Evolutionary conservation across 2,888 invertebrate species (phyloP).

Genomic region (Meandrusa payeni): DNA sequence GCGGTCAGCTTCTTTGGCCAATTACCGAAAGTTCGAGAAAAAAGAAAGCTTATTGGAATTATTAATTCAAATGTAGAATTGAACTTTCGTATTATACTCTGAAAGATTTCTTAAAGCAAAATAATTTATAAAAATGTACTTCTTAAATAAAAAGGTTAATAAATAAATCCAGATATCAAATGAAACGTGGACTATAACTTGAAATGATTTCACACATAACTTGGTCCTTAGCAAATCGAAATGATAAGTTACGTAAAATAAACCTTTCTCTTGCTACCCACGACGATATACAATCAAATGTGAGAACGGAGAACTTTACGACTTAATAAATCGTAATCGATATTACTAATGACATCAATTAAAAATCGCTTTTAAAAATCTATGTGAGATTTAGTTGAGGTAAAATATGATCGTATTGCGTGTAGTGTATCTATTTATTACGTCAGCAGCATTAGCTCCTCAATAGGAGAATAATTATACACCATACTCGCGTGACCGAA

Average conservation of each 20-base stretch:
- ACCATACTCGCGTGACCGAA: too few relatives aligned
- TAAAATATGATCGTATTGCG: conserved; percentile 51
- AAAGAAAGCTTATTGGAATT: too few relatives aligned
- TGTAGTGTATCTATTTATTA: conserved; percentile 35
- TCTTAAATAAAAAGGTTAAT: too few relatives aligned
- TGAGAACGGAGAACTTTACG: conserved; percentile 30
- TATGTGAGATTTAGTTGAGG: conserved; percentile 44
- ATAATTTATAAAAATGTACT: too few relatives aligned
- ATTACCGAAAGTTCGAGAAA: too few relatives aligned
- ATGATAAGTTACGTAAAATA: background rate
- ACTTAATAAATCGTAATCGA: conserved; percentile 63
- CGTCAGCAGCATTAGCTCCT: background rate
- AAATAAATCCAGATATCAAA: background rate
- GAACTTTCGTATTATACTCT: too few relatives aligned
- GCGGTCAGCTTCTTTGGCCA: too few relatives aligned
- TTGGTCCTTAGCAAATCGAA: background rate
- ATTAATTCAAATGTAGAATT: too few relatives aligned
- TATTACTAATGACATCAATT: conserved; percentile 56
- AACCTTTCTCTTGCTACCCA: background rate
- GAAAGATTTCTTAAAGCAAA: too few relatives aligned
- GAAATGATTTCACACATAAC: background rate
- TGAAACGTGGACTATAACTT: too few relatives aligned
- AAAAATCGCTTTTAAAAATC: conserved; percentile 40
- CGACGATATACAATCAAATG: conserved; percentile 1
- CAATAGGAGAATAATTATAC: conserved; percentile 11